A percentile compares a stretch with the other conserved stretches of the same genome.
Evolutionary conservation across 2,888 invertebrate species (phyloP).

Genomic region (Brachyopa scutellaris): DNA sequence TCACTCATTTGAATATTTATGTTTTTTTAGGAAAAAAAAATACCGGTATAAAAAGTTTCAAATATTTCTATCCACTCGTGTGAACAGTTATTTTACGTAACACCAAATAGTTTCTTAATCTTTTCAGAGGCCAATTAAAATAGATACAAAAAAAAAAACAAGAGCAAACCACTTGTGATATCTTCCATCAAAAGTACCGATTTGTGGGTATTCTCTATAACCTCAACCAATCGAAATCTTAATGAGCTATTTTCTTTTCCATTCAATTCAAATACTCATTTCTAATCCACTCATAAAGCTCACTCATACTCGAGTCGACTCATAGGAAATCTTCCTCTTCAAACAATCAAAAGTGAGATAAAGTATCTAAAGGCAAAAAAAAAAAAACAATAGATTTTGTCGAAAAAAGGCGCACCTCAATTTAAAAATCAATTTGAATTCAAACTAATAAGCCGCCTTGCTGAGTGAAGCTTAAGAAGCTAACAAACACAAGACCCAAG

Average conservation of each 20-base stretch:
- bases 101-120: background rate
- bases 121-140: background rate
- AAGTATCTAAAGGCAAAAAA: slow-evolving; percentile 21
- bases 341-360: slow-evolving; percentile 36
- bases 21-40: background rate
- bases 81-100: slow-evolving; percentile 7
- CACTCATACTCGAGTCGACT: slow-evolving; percentile 4
- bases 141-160: background rate
- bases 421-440: slow-evolving; percentile 49
- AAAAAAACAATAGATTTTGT: background rate
- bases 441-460: slow-evolving; percentile 30
- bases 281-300: slow-evolving; percentile 22
- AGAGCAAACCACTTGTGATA: no score
- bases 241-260: background rate
- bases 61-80: background rate
- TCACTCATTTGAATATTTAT: slow-evolving; percentile 32
- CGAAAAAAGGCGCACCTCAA: slow-evolving; percentile 8
- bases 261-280: background rate
- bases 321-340: slow-evolving; percentile 19
- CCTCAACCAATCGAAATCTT: slow-evolving; percentile 17
- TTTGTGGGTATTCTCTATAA: background rate
- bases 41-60: background rate
- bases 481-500: slow-evolving; percentile 23
- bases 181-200: slow-evolving; percentile 9
- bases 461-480: slow-evolving; percentile 42